Base-by-base conservation (phyloP, 2,888 invertebrate genomes). In the Uropetala carovei region DNA sequence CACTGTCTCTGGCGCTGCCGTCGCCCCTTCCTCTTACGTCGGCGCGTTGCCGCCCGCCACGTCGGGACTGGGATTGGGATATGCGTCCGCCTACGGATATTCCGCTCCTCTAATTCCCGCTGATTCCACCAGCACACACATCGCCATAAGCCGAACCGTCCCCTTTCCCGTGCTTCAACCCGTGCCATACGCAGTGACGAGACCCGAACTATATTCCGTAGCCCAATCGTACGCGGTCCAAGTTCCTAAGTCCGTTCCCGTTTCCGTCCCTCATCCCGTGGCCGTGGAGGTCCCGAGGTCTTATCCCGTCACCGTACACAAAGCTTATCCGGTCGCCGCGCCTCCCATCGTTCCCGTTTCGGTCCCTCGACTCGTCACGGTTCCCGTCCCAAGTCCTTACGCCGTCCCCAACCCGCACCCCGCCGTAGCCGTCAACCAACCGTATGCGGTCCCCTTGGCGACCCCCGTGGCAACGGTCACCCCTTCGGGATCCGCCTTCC, bases 231-330 rank as follows among this genome's bases (percentile, higher is more conserved):
- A 89, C 16, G 43, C 89, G 13, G 89, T 89, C 11, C 22, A 64
- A 56, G 89, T 96, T 13, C 95, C 95, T 0, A 94, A 96, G 75
- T 95, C 96, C 0, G 93, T 95, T 0, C 95, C 96, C 0, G 95
- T 96, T 0, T 95, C 96, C 8, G 95, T 96, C 0, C 96, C 96
- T 92, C 95, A 96, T 92, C 96, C 96, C 0, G 96, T 96, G 92
- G 95, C 96, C 4, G 96, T 96, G 59, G 95, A 96, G 0, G 95
- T 96, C 0, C 95, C 96, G 11, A 96, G 96, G 92, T 96, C 96
- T 0, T 95, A 96, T 5, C 96, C 96, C 0, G 95, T 96, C 0
- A 95, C 95, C 0, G 94, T 96, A 0, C 96, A 96, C 1, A 96
- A 96, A 0, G 95, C 95, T 0, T 95, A 96, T 75, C 96, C 96